Percentiles rank a stretch among this genome's conserved stretches.
phyloP scores from a whole-genome alignment of 2,113 vertebrate species.

The Saguinus imperator region DNA sequence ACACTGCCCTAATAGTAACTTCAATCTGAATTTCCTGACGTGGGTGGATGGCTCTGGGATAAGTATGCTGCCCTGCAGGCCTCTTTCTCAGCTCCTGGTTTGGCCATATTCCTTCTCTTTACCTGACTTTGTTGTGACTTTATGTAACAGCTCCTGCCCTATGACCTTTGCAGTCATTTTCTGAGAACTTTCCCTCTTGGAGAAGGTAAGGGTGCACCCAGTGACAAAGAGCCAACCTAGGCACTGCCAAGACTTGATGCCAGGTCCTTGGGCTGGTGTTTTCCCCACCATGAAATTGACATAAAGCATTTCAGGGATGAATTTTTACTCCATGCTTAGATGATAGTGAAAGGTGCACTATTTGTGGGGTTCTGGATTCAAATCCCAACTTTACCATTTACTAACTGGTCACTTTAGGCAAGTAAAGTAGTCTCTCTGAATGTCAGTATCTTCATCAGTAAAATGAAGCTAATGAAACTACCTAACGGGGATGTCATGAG shows the following conservation, averaged over 20 bases:
- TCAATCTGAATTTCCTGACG: background rate
- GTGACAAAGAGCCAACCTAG: background rate
- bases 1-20: background rate
- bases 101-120: background rate
- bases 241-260: background rate
- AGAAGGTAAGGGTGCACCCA: background rate
- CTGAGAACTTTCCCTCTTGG: background rate
- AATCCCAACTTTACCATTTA: background rate
- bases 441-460: background rate
- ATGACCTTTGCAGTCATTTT: background rate
- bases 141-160: background rate
- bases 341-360: background rate
- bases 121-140: background rate
- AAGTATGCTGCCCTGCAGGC: background rate
- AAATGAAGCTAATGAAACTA: background rate
- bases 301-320: background rate
- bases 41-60: background rate
- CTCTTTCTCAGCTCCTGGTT: background rate
- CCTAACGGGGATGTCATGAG: background rate
- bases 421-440: background rate
- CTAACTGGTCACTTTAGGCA: background rate
- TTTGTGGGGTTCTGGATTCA: background rate
- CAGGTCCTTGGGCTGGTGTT: background rate
- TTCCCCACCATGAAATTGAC: background rate
- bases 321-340: background rate